These are phyloP conservation scores for Elymnias hypermnestra DNA, from an alignment of 1,140 invertebrate genomes.

Conservation along the genomic window DNA sequence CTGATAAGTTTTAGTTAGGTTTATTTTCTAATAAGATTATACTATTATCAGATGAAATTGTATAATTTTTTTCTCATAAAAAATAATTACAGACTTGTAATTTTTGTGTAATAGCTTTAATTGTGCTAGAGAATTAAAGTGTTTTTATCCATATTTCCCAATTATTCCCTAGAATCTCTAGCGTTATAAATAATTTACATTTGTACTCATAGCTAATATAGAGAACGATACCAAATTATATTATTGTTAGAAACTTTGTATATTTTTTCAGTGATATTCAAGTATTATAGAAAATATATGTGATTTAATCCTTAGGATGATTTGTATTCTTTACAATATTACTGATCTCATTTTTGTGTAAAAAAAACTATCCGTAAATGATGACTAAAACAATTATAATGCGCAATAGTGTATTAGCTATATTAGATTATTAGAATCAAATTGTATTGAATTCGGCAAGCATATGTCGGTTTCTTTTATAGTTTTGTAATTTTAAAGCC, in stretches of 20 bases:
- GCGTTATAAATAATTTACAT: conserved; percentile 1
- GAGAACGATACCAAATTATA: conserved; percentile 19
- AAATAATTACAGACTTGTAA: background rate
- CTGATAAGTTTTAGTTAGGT: conserved; percentile 40
- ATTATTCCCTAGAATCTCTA: conserved; percentile 13
- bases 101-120: conserved; percentile 14
- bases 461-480: conserved; percentile 47
- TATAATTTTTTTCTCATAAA: conserved; percentile 1
- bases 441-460: conserved; percentile 31
- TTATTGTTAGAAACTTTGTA: conserved; percentile 34
- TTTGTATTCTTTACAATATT: conserved; percentile 23
- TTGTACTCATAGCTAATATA: conserved; percentile 16
- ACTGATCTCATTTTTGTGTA: conserved; percentile 47
- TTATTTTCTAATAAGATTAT: conserved; percentile 25
- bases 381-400: conserved; percentile 25
- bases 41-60: conserved; percentile 20
- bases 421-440: conserved; percentile 40
- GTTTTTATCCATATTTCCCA: conserved; percentile 9
- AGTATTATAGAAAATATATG: conserved; percentile 36
- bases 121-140: conserved; percentile 9
- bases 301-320: conserved; percentile 27
- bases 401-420: conserved; percentile 33
- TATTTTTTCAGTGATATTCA: conserved; percentile 46
- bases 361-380: conserved; percentile 24
- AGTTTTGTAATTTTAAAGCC: conserved; percentile 57